Evolutionary conservation across 2,113 vertebrate genomes (phyloP).

Genomic region (Malurus melanocephalus): DNA sequence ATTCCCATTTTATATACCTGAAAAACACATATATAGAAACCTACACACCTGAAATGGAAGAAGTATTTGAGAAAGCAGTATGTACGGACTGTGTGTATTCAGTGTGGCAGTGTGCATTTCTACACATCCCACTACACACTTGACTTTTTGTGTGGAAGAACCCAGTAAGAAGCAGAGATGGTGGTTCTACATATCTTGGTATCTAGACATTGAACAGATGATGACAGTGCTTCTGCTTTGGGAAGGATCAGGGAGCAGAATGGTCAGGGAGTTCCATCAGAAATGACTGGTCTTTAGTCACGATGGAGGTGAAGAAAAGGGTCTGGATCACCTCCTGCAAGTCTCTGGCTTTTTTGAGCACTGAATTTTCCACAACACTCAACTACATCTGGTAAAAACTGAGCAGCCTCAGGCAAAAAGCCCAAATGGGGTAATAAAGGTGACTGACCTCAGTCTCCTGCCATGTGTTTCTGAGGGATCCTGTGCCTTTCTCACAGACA

Average conservation of each 20-base stretch:
- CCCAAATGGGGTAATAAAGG: not conserved
- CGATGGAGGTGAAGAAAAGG: not conserved
- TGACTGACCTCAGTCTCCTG: not conserved
- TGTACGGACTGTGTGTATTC: not conserved
- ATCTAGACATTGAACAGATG: not conserved
- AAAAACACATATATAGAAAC: not conserved
- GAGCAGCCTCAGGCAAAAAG: not conserved
- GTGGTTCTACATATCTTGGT: not conserved
- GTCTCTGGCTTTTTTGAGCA: not conserved
- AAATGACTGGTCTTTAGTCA: not conserved
- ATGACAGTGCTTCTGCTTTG: not conserved
- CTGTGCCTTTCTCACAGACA: not conserved
- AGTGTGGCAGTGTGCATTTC: not conserved
- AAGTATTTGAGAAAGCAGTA: not conserved
- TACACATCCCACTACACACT: rapidly evolving
- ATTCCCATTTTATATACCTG: not conserved
- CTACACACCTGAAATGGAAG: not conserved
- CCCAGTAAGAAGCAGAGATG: not conserved
- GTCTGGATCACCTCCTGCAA: not conserved
- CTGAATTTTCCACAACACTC: not conserved
- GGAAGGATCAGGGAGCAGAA: not conserved
- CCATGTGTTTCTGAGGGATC: not conserved
- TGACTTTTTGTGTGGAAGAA: not conserved
- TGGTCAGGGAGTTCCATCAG: not conserved
- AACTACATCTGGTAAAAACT: not conserved